Percentiles rank a stretch among this genome's conserved stretches.
Evolutionary conservation across 2,113 vertebrate genomes (phyloP).

Genomic region (Thomomys bottae): DNA sequence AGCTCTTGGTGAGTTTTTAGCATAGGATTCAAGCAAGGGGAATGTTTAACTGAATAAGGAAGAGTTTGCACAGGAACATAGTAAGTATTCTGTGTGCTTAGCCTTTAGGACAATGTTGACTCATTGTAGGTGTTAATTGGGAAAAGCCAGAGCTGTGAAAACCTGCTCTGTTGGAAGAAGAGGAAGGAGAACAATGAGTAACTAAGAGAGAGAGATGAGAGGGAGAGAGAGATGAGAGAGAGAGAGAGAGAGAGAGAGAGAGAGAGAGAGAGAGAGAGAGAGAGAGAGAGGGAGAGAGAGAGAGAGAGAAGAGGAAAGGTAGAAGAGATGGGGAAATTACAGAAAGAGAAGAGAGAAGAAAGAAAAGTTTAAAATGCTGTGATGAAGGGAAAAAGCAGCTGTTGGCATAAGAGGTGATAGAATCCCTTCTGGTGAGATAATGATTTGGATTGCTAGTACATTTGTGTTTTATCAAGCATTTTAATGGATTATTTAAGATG

Average conservation of each 20-base stretch:
- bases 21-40: neutral
- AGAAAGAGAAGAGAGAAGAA: neutral
- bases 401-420: neutral
- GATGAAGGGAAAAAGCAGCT: neutral
- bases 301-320: rapidly evolving
- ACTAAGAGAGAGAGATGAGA: neutral
- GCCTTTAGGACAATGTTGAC: neutral
- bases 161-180: neutral
- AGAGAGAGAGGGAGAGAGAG: rapidly evolving
- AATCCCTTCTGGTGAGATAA: neutral
- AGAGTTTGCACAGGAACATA: neutral
- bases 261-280: too few species aligned
- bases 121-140: neutral
- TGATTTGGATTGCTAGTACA: neutral
- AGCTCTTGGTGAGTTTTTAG: neutral
- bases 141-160: neutral
- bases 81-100: neutral
- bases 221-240: neutral
- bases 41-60: neutral
- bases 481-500: neutral
- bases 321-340: too few species aligned
- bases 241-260: neutral
- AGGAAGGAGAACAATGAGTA: neutral
- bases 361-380: neutral
- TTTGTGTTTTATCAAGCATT: neutral